A percentile compares a stretch with the other conserved stretches of the same genome.
Evolutionary conservation across 2,888 invertebrate genomes (phyloP).

Genomic region (Crossocerus cetratus): DNA sequence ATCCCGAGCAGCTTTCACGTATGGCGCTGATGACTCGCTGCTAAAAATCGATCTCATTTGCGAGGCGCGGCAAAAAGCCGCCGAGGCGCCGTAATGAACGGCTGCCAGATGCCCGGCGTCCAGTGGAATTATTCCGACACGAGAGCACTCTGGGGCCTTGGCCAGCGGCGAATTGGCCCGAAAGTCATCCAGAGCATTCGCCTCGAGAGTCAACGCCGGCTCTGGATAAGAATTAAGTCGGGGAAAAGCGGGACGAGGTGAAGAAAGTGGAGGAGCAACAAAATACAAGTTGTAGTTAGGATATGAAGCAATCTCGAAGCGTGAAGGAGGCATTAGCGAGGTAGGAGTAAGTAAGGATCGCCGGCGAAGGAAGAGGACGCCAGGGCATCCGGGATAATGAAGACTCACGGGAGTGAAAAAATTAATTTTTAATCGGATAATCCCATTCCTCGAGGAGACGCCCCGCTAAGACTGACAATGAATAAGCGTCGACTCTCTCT

Average conservation of each 20-base stretch:
- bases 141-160: not conserved
- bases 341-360: not conserved
- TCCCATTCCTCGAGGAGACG: not conserved
- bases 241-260: not conserved
- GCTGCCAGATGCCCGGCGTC: conserved; percentile 23
- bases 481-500: too few relatives aligned
- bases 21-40: not conserved
- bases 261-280: too few relatives aligned
- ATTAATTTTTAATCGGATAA: conserved; percentile 8
- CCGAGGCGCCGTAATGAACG: conserved; percentile 33
- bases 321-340: not conserved
- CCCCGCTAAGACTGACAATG: too few relatives aligned
- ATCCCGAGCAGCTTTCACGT: too few relatives aligned
- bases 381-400: not conserved
- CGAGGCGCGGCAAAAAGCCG: not conserved
- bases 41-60: conserved; percentile 19
- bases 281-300: too few relatives aligned
- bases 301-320: not conserved
- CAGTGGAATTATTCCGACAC: conserved; percentile 1
- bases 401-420: not conserved
- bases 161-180: not conserved
- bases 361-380: not conserved
- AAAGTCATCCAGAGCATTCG: too few relatives aligned
- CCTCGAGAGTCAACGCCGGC: not conserved
- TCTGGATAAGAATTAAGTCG: not conserved